Percentiles rank a stretch among this genome's conserved stretches.
phyloP scores from a whole-genome alignment of 2,888 invertebrate species.

The Drosophila flavopinicola region DNA sequence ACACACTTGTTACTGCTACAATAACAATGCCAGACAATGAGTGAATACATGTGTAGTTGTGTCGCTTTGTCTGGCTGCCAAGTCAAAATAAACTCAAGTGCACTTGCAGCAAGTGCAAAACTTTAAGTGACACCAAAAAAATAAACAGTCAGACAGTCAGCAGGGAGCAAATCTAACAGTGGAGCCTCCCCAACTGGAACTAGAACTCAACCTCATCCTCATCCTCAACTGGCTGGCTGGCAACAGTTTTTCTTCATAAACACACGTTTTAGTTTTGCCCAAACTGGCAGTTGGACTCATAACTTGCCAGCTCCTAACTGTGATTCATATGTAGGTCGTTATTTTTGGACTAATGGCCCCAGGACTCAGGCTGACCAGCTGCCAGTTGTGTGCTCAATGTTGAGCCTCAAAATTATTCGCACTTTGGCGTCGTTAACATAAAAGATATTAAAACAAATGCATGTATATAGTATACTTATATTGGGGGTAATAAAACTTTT shows the following conservation, averaged over 20 bases:
- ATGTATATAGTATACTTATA: constrained; percentile 7
- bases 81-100: constrained; percentile 47
- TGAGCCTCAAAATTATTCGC: constrained; percentile 28
- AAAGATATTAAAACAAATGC: constrained; percentile 41
- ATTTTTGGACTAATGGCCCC: constrained; percentile 43
- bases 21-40: constrained; percentile 46
- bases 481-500: constrained; percentile 29
- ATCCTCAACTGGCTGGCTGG: too few species aligned
- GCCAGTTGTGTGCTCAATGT: constrained; percentile 12
- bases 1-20: constrained; percentile 34
- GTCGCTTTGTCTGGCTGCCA: constrained; percentile 5
- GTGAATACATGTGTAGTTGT: constrained; percentile 27
- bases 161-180: constrained; percentile 5
- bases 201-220: constrained; percentile 5
- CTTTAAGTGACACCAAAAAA: constrained; percentile 33
- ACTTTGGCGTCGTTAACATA: constrained; percentile 24
- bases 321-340: constrained; percentile 57
- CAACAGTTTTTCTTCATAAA: constrained; percentile 58
- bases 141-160: constrained; percentile 26
- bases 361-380: constrained; percentile 26
- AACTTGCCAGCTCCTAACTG: constrained; percentile 48
- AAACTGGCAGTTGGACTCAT: constrained; percentile 37
- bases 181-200: neutral
- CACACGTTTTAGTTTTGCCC: constrained; percentile 49
- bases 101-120: constrained; percentile 41